Conservation (phyloP, 2,797 vertebrate genomes). For the Vultur gryphus region DNA sequence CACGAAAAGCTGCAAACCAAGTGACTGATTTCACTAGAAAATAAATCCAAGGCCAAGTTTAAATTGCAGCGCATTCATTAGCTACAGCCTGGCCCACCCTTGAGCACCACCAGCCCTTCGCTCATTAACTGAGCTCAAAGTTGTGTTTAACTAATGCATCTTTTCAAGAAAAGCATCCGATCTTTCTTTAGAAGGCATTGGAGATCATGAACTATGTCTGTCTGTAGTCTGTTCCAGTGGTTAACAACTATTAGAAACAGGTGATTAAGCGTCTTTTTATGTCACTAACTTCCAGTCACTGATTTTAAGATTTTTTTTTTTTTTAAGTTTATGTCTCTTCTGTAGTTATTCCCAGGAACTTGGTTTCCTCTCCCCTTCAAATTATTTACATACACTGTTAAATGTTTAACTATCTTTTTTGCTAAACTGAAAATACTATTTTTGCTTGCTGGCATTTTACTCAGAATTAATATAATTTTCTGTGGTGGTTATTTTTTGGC, state of each 20-base stretch:
- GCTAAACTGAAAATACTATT: not conserved
- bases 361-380: not conserved
- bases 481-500: not conserved
- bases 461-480: not conserved
- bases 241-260: not conserved
- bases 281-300: not conserved
- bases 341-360: not conserved
- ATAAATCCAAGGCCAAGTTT: not conserved
- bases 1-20: not conserved
- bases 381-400: not conserved
- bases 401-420: not conserved
- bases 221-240: not conserved
- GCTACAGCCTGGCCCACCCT: not conserved
- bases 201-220: not conserved
- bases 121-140: not conserved
- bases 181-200: not conserved
- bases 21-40: not conserved
- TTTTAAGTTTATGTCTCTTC: not conserved
- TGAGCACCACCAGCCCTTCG: not conserved
- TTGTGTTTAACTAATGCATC: rapidly evolving
- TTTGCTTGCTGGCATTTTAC: not conserved
- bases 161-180: not conserved
- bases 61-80: not conserved
- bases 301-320: not conserved
- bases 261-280: not conserved